A percentile compares a stretch with the other conserved stretches of the same genome.
Conservation (phyloP, 2,113 vertebrate genomes). For the Centropus unirufus region DNA sequence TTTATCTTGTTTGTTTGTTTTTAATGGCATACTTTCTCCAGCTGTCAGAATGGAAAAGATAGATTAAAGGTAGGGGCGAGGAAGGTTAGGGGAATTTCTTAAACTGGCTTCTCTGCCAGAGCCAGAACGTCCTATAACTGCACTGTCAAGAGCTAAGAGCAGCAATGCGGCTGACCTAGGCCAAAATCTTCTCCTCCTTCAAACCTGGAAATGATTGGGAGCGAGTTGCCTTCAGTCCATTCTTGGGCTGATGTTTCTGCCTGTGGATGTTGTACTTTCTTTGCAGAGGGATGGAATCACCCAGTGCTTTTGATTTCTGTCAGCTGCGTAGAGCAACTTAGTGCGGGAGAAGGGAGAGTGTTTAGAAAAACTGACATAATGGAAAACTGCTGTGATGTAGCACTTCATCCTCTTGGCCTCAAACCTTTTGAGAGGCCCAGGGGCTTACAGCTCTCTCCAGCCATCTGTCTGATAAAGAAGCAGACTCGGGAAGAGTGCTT, state of each 20-base stretch:
- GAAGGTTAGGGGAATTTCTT: not conserved
- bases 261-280: not conserved
- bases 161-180: fast-evolving
- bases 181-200: not conserved
- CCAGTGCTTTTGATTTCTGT: not conserved
- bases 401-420: constrained; percentile 15
- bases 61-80: not conserved
- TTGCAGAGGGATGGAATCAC: not conserved
- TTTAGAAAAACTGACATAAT: not conserved
- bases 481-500: constrained; percentile 3
- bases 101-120: not conserved
- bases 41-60: not conserved
- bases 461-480: constrained; percentile 29
- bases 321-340: fast-evolving
- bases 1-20: not conserved
- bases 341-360: not conserved
- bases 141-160: not conserved
- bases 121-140: not conserved
- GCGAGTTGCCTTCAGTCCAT: not conserved
- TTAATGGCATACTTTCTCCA: not conserved
- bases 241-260: not conserved
- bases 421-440: constrained; percentile 34
- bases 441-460: not conserved
- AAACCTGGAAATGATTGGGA: not conserved
- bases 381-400: constrained; percentile 7